Base-by-base conservation (phyloP, 1,140 invertebrate genomes). In the Protaetia brevitarsis region DNA sequence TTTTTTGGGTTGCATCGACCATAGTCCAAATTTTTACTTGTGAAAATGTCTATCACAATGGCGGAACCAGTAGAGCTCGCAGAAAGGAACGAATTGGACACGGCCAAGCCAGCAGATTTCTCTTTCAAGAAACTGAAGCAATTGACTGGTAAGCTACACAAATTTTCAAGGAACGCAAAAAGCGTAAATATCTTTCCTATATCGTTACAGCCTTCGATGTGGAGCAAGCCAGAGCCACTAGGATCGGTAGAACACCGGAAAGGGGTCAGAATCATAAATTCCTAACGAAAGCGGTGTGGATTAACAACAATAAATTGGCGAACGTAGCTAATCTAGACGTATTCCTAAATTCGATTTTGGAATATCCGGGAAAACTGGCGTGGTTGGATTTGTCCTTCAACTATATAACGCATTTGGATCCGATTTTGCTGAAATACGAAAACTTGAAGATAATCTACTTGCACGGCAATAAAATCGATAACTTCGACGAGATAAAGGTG, bases 381-480 rank as follows among this genome's bases (percentile, higher is more conserved):
- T 85, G 84, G 84, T 63, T 85, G 2, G 82, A 85, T 75, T 76
- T 84, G 8, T 83, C 83, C 0, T 84, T 80, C 69, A 85, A 85
- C 61, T 72, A 73, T 10, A 77, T 85, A 31, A 67, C 59, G 1
- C 74, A 79, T 27, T 79, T 85, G n/a, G 77, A 79, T 56, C 58
- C 11, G 3, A 61, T 61, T 1, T 10, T 79, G 36, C 61, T 77
- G 36, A 72, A 74, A 68, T 78, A 76, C 69, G 70, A 71, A 62
- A 65, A 74, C 23, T 65, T 80, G 66, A 75, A 76, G 68, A 79
- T 80, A 63, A 31, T 78, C 1, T 74, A 85, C 68, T 73, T 85
- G 6, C 83, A 85, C 62, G 82, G 82, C 0, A 85, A 85, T 68
- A 76, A 78, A 11, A 83, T 85, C 29, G 70, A 74, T 0, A 74